Evolutionary conservation across 2,888 invertebrate species (phyloP), one percentile per base, ranked within the genome.

Genomic region (Tenthredo mesomela): DNA sequence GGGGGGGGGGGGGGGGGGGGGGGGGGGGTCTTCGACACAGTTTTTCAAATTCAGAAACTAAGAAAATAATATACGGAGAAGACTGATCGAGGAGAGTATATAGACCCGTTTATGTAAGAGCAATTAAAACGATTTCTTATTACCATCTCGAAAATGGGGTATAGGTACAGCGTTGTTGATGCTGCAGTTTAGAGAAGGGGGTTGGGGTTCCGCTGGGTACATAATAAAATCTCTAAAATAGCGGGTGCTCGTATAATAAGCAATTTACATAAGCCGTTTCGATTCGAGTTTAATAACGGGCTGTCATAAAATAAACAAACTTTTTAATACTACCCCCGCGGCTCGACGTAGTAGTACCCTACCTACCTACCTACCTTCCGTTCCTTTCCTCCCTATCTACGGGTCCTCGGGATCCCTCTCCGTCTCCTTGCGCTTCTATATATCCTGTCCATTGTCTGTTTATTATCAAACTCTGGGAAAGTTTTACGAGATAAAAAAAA

Each of bases 251-350:
- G 88, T 89, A 90, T 91, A 90, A 91, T 90, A 90, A 91, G 90
- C 88, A 89, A 92, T 92, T 91, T 91, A 88, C 89, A 91, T 91
- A 91, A 92, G 88, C 89, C 88, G 87, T 87, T 89, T 89, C 88
- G 89, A 92, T 89, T 90, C 86, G 86, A 88, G 86, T 88, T 90
- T 89, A 90, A 90, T 90, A 90, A 89, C 88, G 86, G 84, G 84
- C 84, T 84, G 84, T 87, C 88, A 88, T 88, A 88, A 88, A 88
- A 89, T 87, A 88, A 89, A 88, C 86, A 88, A 89, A 88, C 86
- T 91, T 89, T 89, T 91, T 89, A 89, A 89, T 88, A 86, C 87
- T 85, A 54, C 61, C 58, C 80, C 80, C 40, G 58, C 61, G 77
- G 77, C 77, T 54, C 50, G 29, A 40, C 43, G 73, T 73, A 3